Base-by-base conservation (phyloP, 2,797 vertebrate genomes). In the Oreortyx pictus region DNA sequence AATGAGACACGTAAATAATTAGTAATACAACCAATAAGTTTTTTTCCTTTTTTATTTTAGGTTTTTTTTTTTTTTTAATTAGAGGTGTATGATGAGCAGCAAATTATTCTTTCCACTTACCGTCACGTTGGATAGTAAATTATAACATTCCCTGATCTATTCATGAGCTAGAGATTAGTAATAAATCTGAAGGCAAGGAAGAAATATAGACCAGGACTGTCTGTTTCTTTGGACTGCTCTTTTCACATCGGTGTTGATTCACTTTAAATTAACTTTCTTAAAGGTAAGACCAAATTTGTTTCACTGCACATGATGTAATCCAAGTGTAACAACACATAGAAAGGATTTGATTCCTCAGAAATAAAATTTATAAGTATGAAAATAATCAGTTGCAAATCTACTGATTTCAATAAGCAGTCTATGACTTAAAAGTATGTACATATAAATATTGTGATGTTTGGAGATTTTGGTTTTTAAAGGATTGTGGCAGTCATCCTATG, bases 61-160 rank as follows among this genome's bases (percentile, higher is more conserved):
- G 20, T 43, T 87, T 41, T 41, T 72, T 22, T 43, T 86, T 37
- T 37, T 72, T 52, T 78, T 41, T 90, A 92, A 89, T 71, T 91
- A 22, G 39, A 94, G 27, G 44, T 73, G 10, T 89, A n/a, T 46
- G 60, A 90, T 61, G 20, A 93, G 65, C 78, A 86, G 17, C 50
- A 95, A 90, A 81, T 89, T 77, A 86, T 90, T 94, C 29, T 93
- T 95, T 93, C 93, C 23, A 88, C 90, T 94, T 95, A 41, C 43
- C 85, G 23, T 77, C 73, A 71, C 60, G 11, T 49, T 84, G 8
- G 33, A 77, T 52, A 94, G 52, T 78, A 80, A 89, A 35, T 88
- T 88, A 80, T 47, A 68, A 76, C 14, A 15, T 86, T 89, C 18
- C 27, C 72, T 68, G 54, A 7, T 33, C n/a, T 94, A 35, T 76